phyloP scores from a whole-genome alignment of 2,888 invertebrate genomes.

The Metallyticus violacea region DNA sequence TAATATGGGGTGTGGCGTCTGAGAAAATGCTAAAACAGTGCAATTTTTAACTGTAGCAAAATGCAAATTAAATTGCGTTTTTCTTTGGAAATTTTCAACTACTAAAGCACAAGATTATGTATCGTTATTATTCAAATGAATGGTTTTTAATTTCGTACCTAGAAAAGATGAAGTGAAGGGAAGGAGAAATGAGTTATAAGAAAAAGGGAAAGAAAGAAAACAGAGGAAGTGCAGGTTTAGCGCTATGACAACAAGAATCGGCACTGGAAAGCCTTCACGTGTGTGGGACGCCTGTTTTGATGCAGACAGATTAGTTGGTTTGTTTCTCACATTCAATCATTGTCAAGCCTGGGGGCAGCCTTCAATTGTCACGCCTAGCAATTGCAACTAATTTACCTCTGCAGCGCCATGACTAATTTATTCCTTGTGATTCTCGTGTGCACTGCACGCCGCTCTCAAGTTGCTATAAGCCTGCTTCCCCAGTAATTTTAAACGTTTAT shows the following conservation, averaged over 20 bases:
- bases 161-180: too few relatives aligned
- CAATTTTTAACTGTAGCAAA: too few relatives aligned
- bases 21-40: too few relatives aligned
- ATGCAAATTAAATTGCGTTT: too few relatives aligned
- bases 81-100: too few relatives aligned
- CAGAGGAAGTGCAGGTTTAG: neutral
- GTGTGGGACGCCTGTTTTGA: neutral
- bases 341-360: neutral
- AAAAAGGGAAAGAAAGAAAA: neutral
- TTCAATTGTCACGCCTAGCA: neutral
- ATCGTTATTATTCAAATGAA: too few relatives aligned
- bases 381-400: neutral
- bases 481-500: too few relatives aligned
- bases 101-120: too few relatives aligned
- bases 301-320: neutral
- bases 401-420: neutral
- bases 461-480: too few relatives aligned
- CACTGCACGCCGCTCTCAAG: neutral
- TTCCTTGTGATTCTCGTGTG: neutral
- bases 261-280: neutral
- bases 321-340: neutral
- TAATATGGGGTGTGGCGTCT: too few relatives aligned
- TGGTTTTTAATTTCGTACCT: too few relatives aligned
- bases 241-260: neutral
- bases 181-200: neutral